Evolutionary conservation across 2,113 vertebrate genomes (phyloP), one percentile per base, ranked within the genome.

Genomic region (Myotis davidii): DNA sequence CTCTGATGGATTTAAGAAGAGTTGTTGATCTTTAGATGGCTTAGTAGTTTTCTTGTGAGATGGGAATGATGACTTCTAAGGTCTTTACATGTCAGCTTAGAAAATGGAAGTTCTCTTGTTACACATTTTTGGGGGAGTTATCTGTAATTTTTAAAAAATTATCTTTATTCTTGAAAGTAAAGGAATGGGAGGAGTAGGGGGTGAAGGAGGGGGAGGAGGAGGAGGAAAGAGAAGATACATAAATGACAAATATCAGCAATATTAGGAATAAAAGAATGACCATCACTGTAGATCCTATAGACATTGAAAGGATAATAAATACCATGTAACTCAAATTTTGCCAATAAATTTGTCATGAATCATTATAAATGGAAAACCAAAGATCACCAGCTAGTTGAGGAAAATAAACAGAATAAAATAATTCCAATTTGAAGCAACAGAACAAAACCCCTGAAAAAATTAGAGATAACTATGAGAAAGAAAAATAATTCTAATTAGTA

Each of bases 401-500:
- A 86, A 89, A 86, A 42, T 54, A 76, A 93, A 50, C 14, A 93
- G 21, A 91, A 79, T 20, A 54, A 52, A 91, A 88, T 13, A 67
- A 81, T 32, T 32, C 10, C 3, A 82, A 34, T 61, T 67, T 56
- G 27, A 93, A 69, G 21, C 10, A 86, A 89, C 21, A 91, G 48
- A 89, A 74, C 17, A 94, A 93, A 91, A 82, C 4, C 0, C 9
- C 54, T 61, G 1, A 76, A 48, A 79, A 79, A 79, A 65, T 69
- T 37, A 91, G 37, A 67, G 18, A n/a, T 85, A 76, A 52, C 27
- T n/a, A 67, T 8, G 14, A 78, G 9, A 45, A 81, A 78, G 23
- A 83, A 54, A 85, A 93, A 95, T 56, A 70, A 81, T 65, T 91
- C 16, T 85, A 78, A 82, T 32, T n/a, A 13, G 14, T 82, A 89